These are phyloP conservation scores for Trachelus iudaicus DNA, from an alignment of 2,888 invertebrate genomes.

Conservation along the genomic window DNA sequence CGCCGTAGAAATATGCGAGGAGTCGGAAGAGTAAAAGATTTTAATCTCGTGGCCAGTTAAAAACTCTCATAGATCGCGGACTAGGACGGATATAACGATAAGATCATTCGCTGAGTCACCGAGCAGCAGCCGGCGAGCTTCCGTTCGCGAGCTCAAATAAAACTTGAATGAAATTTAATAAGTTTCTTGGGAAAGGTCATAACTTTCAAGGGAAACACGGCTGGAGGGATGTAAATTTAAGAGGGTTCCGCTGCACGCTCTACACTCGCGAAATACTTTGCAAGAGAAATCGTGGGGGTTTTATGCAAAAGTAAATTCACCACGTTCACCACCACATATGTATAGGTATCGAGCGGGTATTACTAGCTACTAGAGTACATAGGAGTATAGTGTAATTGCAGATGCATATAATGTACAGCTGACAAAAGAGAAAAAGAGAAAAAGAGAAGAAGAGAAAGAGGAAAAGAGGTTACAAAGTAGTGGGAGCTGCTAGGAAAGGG, in stretches of 20 bases:
- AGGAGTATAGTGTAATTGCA: no score
- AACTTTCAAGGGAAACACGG: conserved; percentile 51
- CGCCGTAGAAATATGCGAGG: conserved; percentile 43
- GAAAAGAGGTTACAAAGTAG: conserved; percentile 23
- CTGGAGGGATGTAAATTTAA: conserved; percentile 45
- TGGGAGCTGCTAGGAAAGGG: conserved; percentile 35
- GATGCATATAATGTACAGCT: no score
- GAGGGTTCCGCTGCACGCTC: conserved; percentile 22
- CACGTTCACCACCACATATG: no score
- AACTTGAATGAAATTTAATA: conserved; percentile 64
- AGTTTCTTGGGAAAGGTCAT: conserved; percentile 52
- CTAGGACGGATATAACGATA: conserved; percentile 40
- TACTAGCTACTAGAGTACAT: no score
- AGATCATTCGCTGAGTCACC: no score
- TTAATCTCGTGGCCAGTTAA: conserved; percentile 62
- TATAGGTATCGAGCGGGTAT: no score
- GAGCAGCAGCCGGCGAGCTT: no score
- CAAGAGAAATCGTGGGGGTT: not conserved
- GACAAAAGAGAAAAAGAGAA: no score
- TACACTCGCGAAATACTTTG: conserved; percentile 21
- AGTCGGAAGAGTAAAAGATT: conserved; percentile 46
- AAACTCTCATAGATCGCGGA: conserved; percentile 58
- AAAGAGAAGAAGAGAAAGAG: not conserved
- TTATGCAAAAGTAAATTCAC: no score
- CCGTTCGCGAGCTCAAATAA: conserved; percentile 45